phyloP scores from a whole-genome alignment of 2,888 invertebrate species.

The Phengaris alcon region DNA sequence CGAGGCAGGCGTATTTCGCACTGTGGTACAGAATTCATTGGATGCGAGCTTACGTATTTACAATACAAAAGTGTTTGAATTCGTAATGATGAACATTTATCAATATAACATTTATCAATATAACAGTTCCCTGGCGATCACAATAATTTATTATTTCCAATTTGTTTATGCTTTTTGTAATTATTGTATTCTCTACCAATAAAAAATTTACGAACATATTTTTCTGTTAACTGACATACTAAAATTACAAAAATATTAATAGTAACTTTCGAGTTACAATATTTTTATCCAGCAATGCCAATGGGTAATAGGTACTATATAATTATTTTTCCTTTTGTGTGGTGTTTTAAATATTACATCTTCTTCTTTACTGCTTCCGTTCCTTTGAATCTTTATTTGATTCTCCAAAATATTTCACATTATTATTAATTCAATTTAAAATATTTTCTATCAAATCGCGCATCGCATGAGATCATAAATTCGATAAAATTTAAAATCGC shows the following conservation, averaged over 20 bases:
- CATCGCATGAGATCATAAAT: not conserved
- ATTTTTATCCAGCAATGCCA: no score
- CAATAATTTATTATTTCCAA: not conserved
- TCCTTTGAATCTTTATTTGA: not conserved
- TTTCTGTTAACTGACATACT: not conserved
- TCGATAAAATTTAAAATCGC: not conserved
- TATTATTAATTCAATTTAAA: not conserved
- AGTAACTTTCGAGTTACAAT: no score
- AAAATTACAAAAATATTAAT: no score
- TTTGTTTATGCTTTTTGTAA: not conserved
- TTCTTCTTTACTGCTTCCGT: not conserved
- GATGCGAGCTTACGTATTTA: constrained; percentile 26
- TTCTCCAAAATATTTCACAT: not conserved
- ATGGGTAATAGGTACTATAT: no score
- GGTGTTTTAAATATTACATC: not conserved
- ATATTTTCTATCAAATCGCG: not conserved
- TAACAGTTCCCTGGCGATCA: constrained; percentile 1
- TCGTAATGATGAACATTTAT: constrained; percentile 12
- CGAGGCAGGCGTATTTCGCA: constrained; percentile 41
- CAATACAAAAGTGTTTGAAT: constrained; percentile 25
- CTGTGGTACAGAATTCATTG: constrained; percentile 42
- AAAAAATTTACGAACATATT: not conserved
- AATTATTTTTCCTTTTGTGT: not conserved
- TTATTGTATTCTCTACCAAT: not conserved
- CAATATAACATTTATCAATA: constrained; percentile 8